Percentiles rank a stretch among this genome's conserved stretches.
These are phyloP conservation scores for Xanthia togata DNA, from an alignment of 2,888 invertebrate species.

Conservation along the genomic window DNA sequence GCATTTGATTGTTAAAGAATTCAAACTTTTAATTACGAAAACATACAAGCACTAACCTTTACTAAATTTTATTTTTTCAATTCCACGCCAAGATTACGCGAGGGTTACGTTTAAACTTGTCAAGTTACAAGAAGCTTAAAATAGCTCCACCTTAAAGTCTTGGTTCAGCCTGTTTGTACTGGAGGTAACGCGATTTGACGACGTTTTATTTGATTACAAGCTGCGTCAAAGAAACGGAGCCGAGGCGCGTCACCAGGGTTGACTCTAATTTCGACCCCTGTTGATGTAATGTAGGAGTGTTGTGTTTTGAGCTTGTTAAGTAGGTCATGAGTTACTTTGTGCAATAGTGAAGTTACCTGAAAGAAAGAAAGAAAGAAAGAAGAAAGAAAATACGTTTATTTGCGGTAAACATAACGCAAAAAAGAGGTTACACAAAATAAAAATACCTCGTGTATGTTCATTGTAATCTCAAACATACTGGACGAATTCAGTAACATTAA, in stretches of 20 bases:
- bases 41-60: too few species aligned
- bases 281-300: constrained; percentile 23
- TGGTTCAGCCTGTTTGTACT: constrained; percentile 27
- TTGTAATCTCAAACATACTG: not conserved
- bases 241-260: constrained; percentile 19
- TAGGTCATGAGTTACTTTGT: constrained; percentile 13
- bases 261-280: constrained; percentile 28
- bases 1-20: not conserved
- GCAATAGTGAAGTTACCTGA: not conserved
- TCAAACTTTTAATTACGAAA: not conserved
- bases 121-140: constrained; percentile 8
- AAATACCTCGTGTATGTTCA: constrained; percentile 1
- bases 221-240: constrained; percentile 55
- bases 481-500: not conserved
- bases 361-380: too few species aligned
- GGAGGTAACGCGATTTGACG: constrained; percentile 38
- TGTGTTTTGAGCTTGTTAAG: constrained; percentile 10
- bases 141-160: constrained; percentile 12
- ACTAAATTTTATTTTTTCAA: not conserved
- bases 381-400: too few species aligned
- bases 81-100: not conserved
- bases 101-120: constrained; percentile 13
- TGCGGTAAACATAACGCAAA: too few species aligned
- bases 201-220: constrained; percentile 59
- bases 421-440: too few species aligned